phyloP scores from a whole-genome alignment of 1,140 invertebrate genomes.

The Drosophila auraria region DNA sequence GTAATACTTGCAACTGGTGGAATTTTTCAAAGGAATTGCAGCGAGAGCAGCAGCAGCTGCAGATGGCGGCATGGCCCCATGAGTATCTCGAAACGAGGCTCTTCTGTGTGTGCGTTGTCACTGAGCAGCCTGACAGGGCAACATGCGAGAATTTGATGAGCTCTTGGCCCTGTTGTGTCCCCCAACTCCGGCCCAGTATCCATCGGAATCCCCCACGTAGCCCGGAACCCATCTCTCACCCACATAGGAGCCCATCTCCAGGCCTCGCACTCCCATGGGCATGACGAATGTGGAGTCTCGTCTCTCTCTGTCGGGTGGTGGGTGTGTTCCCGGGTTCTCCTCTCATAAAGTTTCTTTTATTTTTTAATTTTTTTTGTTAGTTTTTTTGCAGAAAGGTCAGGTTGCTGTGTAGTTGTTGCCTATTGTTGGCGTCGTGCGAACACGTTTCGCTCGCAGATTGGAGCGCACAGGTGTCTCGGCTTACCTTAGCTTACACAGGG shows the following conservation, averaged over 20 bases:
- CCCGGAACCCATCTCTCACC: slow-evolving; percentile 19
- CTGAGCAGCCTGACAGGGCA: slow-evolving; percentile 74
- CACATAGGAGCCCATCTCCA: slow-evolving; percentile 15
- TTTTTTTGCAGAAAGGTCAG: slow-evolving; percentile 63
- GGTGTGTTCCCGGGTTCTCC: slow-evolving; percentile 42
- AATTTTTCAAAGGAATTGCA: slow-evolving; percentile 79
- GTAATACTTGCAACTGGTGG: slow-evolving; percentile 61
- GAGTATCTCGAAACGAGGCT: slow-evolving; percentile 40
- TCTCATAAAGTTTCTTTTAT: slow-evolving; percentile 39
- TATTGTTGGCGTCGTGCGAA: slow-evolving; percentile 76
- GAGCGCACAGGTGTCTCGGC: slow-evolving; percentile 71
- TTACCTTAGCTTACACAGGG: slow-evolving; percentile 16
- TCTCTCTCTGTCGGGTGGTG: slow-evolving; percentile 15
- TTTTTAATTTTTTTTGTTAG: neutral
- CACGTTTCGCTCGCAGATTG: slow-evolving; percentile 68
- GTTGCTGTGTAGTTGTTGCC: slow-evolving; percentile 55
- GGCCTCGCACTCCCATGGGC: slow-evolving; percentile 28
- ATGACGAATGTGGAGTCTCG: slow-evolving; percentile 48
- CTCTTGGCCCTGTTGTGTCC: slow-evolving; percentile 24
- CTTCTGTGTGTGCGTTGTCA: slow-evolving; percentile 64
- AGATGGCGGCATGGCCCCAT: slow-evolving; percentile 61
- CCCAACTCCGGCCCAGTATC: neutral
- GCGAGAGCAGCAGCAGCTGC: slow-evolving; percentile 65
- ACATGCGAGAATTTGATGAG: slow-evolving; percentile 84
- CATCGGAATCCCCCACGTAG: neutral